phyloP scores from a whole-genome alignment of 2,888 invertebrate species.

The Itoplectis maculator region DNA sequence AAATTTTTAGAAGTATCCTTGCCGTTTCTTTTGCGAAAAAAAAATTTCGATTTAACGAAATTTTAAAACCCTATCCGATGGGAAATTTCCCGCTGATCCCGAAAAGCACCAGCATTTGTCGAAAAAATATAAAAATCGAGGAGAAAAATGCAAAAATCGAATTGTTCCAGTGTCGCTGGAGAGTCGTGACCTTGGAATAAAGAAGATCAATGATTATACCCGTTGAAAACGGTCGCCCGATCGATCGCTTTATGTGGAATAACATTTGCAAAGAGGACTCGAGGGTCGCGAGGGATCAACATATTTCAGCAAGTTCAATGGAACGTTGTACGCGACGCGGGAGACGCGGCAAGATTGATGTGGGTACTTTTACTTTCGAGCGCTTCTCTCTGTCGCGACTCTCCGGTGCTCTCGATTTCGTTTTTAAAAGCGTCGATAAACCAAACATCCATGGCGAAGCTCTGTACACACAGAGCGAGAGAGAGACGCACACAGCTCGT shows the following conservation, averaged over 20 bases:
- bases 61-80: no score
- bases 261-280: background rate
- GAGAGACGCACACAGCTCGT: constrained; percentile 2
- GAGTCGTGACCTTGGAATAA: background rate
- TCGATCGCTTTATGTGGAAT: constrained; percentile 12
- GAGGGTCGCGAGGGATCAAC: background rate
- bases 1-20: no score
- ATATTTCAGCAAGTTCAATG: background rate
- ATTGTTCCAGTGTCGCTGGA: background rate
- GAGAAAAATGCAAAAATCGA: no score
- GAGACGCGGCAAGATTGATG: constrained; percentile 1
- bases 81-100: no score
- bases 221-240: background rate
- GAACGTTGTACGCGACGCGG: background rate
- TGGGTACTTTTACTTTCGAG: background rate
- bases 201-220: background rate
- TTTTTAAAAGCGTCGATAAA: constrained; percentile 11
- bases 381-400: background rate
- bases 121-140: background rate
- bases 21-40: no score
- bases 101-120: no score
- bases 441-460: constrained; percentile 4
- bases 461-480: constrained; percentile 7
- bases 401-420: background rate
- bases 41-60: no score